Evolutionary conservation across 2,113 vertebrate species (phyloP), one percentile per base, ranked within the genome.

Genomic region (Elachura formosa): DNA sequence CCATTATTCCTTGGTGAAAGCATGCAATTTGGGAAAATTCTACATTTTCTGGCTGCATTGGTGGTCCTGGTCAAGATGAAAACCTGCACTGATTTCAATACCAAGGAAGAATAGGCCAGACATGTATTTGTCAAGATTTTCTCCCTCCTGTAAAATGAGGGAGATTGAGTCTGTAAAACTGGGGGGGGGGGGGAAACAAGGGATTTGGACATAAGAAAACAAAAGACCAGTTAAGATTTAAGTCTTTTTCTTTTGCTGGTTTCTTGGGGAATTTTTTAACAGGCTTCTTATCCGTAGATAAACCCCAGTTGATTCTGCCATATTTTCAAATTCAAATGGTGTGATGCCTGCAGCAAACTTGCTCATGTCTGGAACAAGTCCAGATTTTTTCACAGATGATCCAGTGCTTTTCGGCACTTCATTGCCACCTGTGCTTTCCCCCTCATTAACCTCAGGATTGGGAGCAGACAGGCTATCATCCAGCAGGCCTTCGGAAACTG

Each of bases 271-370:
- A 87, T 99, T 97, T 97, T 99, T 99, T 56, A 99, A 97, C 79
- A 99, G 95, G 54, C 95, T 99, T 96, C 99, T 98, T 96, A 99
- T 99, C 82, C 96, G 98, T 46, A 99, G 98, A 92, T 99, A 99
- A 80, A 98, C 98, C 28, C 99, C 99, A 1, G 99, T 99, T 5
- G 99, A 98, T 82, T 99, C 98, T 5, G 99, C 98, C 95, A 99
- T 99, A 45, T 99, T 99, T 29, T 99, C 99, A 87, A 98, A 99
- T 63, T 99, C 99, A 78, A 99, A 99, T 0, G 98, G 99, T 33
- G 99, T 98, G 23, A 99, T 99, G 28, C 99, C 99, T 10, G 94
- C 98, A 23, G 99, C 99, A 89, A 99, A 99, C 90, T 97, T 99
- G 96, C 98, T 99, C 96, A 99, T 98, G 87, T 99, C 99, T 28